Evolutionary conservation across 2,113 vertebrate genomes (phyloP), one percentile per base, ranked within the genome.

Genomic region (Dissostichus mawsoni): DNA sequence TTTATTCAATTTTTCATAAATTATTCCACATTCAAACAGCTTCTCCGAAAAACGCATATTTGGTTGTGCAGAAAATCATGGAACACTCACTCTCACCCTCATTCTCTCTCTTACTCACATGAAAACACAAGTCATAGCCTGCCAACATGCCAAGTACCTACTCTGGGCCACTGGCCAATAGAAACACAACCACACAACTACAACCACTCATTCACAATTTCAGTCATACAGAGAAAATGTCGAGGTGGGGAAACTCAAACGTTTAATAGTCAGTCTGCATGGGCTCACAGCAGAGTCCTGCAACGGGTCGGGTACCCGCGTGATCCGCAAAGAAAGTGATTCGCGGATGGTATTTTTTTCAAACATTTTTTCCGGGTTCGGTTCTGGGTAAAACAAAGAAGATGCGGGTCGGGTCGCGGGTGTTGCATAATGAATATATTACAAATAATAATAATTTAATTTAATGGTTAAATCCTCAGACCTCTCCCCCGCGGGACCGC

Each of bases 151-250:
- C 81, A 72, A 62, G 69, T 56, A 70, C 61, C 83, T 74, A 82
- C 78, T 84, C 87, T 76, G 65, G 80, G 85, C 82, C 56, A n/a
- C 11, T 6, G 23, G 80, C 88, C 86, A 91, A 77, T 75, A 68
- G 78, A 81, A 71, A 84, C 80, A 72, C 50, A 10, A 78, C 56
- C 45, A 36, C 85, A 79, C 73, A 45, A 72, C 76, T 51, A 64
- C 66, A 70, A 48, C 14, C 23, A 5, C 18, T 87, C 88, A 93
- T 89, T 90, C 80, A 93, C 79, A 80, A 85, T 72, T 87, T 91
- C 41, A 76, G 63, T 78, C 69, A 63, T 45, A 69, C 0, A 4
- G n/a, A 45, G 33, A 77, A 85, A 47, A 71, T 25, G 2, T 82
- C 1, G 18, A 1, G 3, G 44, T 18, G 73, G 45, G 62, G 51